These are phyloP conservation scores for Darevskia nairensis DNA, from an alignment of 2,797 vertebrate genomes.

Conservation along the genomic window DNA sequence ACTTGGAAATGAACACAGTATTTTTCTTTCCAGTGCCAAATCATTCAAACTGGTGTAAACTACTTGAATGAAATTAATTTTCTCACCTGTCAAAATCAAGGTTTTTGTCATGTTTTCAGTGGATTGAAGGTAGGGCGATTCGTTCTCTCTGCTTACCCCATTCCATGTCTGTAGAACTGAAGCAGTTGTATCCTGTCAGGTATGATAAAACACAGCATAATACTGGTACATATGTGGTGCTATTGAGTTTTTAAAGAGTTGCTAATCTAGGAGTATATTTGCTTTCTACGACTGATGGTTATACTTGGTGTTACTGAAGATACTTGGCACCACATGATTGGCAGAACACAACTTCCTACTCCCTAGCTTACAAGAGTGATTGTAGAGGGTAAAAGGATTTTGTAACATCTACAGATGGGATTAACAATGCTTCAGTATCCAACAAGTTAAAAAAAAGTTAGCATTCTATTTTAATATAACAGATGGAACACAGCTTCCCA, in stretches of 20 bases:
- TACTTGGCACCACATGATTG: not conserved
- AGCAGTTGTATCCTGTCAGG: not conserved
- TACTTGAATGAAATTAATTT: not conserved
- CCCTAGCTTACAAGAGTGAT: not conserved
- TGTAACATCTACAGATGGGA: not conserved
- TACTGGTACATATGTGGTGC: not conserved
- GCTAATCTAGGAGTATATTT: not conserved
- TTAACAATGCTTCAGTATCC: not conserved
- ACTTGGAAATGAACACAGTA: slow-evolving; percentile 23
- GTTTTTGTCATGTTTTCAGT: not conserved
- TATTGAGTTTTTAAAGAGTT: not conserved
- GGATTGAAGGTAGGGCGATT: not conserved
- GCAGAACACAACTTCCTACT: not conserved
- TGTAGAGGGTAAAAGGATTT: not conserved
- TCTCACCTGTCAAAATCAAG: not conserved
- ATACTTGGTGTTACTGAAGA: not conserved
- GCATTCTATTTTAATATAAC: not conserved
- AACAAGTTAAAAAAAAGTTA: not conserved
- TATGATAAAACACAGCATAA: not conserved
- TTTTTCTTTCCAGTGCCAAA: slow-evolving; percentile 12
- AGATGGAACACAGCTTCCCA: not conserved
- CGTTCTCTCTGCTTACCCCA: too few relatives aligned
- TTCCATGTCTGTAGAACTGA: not conserved
- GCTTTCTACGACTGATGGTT: not conserved
- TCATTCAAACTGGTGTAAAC: not conserved